A percentile compares a stretch with the other conserved stretches of the same genome.
Evolutionary conservation across 2,113 vertebrate species (phyloP).

Genomic region (Oplegnathus fasciatus): DNA sequence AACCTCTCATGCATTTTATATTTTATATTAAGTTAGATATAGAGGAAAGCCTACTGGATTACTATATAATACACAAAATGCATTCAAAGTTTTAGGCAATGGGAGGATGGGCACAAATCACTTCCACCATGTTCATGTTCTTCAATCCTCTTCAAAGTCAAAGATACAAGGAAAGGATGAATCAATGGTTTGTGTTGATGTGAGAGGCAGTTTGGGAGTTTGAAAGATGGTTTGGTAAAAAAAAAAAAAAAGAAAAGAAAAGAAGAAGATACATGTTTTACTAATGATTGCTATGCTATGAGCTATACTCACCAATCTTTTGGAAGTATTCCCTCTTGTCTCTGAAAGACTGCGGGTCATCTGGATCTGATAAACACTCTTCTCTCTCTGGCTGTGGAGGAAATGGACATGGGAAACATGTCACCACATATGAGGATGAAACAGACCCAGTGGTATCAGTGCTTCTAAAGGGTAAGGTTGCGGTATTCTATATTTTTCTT

Average conservation of each 20-base stretch:
- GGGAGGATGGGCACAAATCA: background rate
- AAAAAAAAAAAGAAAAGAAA: too few species aligned
- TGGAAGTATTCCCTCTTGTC: slow-evolving; percentile 92
- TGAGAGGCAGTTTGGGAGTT: background rate
- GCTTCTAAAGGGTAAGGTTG: background rate
- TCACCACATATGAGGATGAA: background rate
- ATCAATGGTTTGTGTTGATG: background rate
- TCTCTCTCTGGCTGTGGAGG: slow-evolving; percentile 49
- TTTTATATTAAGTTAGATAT: background rate
- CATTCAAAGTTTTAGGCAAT: background rate
- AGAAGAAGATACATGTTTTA: background rate
- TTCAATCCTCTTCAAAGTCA: background rate
- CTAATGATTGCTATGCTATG: background rate
- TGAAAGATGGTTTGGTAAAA: background rate
- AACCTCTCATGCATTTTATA: background rate
- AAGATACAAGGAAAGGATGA: background rate
- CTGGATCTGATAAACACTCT: slow-evolving; percentile 34
- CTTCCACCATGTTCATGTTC: background rate
- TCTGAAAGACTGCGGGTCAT: slow-evolving; percentile 83
- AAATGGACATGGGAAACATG: background rate
- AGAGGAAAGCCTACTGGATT: background rate
- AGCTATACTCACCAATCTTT: slow-evolving; percentile 86
- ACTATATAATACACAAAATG: background rate
- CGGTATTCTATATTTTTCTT: background rate
- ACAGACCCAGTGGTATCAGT: background rate